Conservation (phyloP, 2,113 vertebrate genomes). For the Empidonax alnorum region DNA sequence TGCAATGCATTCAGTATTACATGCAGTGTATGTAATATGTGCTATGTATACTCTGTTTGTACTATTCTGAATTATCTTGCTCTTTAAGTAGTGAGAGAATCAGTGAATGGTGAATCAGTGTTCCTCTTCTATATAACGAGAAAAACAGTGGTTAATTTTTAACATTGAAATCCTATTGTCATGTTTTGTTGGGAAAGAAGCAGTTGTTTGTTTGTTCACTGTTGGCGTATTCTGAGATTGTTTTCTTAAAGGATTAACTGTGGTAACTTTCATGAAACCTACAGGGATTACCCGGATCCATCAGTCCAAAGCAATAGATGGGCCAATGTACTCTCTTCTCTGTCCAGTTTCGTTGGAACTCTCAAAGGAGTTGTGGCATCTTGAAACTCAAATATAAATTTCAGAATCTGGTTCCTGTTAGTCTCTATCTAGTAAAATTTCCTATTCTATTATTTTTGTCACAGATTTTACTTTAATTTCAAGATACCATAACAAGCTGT, state of each 20-base stretch:
- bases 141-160: not conserved
- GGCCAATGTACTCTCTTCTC: not conserved
- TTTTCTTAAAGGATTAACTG: conserved; percentile 6
- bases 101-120: fast-evolving
- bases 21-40: not conserved
- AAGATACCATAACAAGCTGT: not conserved
- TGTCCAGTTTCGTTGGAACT: not conserved
- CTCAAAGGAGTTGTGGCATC: not conserved
- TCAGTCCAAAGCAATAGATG: not conserved
- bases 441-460: not conserved
- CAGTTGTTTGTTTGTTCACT: not conserved
- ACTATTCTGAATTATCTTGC: not conserved
- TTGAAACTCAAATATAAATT: not conserved
- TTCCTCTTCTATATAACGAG: not conserved
- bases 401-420: not conserved
- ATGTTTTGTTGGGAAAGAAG: not conserved
- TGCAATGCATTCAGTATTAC: not conserved
- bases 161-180: not conserved
- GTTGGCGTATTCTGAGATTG: not conserved
- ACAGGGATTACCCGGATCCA: not conserved
- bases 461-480: not conserved
- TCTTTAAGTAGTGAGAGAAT: not conserved
- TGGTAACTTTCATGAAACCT: not conserved
- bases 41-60: not conserved
- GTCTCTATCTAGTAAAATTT: no score